Conservation (phyloP, 2,797 vertebrate genomes). For the Chelon labrosus region DNA sequence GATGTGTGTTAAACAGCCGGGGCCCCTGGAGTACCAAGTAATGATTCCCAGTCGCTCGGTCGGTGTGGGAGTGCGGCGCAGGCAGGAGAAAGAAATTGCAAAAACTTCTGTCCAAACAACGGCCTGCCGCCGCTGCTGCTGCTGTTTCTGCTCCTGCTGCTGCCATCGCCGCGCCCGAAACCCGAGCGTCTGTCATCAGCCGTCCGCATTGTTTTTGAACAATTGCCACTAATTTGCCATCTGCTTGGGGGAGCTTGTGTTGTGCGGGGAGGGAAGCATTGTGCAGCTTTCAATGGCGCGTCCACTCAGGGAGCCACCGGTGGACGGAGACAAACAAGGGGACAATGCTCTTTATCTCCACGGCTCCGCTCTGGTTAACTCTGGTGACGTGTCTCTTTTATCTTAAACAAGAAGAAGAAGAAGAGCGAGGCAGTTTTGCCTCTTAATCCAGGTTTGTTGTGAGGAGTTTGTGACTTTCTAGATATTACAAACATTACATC, state of each 20-base stretch:
- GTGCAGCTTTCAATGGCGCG: slow-evolving; percentile 78
- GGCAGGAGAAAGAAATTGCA: slow-evolving; percentile 55
- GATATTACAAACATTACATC: slow-evolving; percentile 2
- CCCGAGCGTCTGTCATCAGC: slow-evolving; percentile 77
- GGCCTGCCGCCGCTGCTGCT: slow-evolving; percentile 35
- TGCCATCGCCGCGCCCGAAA: slow-evolving; percentile 26
- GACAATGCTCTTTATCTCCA: slow-evolving; percentile 70
- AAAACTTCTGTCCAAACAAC: slow-evolving; percentile 73
- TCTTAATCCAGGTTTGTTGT: neutral
- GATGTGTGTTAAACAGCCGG: slow-evolving; percentile 69
- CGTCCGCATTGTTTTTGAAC: slow-evolving; percentile 84
- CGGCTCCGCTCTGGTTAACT: slow-evolving; percentile 64
- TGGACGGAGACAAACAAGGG: slow-evolving; percentile 73
- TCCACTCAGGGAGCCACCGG: slow-evolving; percentile 73
- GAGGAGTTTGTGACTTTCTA: slow-evolving; percentile 6
- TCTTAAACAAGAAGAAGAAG: slow-evolving; percentile 30
- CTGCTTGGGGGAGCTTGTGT: slow-evolving; percentile 82
- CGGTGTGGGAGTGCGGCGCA: slow-evolving; percentile 38
- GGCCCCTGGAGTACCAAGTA: slow-evolving; percentile 64
- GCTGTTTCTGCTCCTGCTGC: neutral
- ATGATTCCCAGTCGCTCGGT: slow-evolving; percentile 64
- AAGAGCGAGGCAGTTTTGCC: slow-evolving; percentile 24
- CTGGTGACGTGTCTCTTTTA: slow-evolving; percentile 52
- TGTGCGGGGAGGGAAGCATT: slow-evolving; percentile 73
- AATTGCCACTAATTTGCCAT: slow-evolving; percentile 87